Evolutionary conservation across 2,797 vertebrate genomes (phyloP).

Genomic region (Manis crassicaudata): DNA sequence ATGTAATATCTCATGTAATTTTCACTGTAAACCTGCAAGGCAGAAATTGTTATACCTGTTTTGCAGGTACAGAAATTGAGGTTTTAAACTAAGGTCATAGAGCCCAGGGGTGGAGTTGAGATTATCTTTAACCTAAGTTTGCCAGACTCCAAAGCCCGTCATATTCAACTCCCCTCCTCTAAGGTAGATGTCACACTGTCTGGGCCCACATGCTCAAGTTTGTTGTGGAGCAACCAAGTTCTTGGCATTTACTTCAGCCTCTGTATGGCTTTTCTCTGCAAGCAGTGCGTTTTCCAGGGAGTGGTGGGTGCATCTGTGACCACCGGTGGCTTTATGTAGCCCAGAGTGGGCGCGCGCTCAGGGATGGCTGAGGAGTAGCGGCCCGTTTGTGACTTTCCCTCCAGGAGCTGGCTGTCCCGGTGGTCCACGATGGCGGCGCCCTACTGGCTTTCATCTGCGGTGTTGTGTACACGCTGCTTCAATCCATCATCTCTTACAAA

Average conservation of each 20-base stretch:
- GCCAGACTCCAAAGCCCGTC: neutral
- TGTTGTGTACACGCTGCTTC: conserved; percentile 88
- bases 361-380: rapidly evolving
- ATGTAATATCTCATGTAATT: neutral
- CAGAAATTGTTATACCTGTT: neutral
- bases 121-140: neutral
- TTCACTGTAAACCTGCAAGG: neutral
- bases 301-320: neutral
- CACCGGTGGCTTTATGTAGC: neutral
- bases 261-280: neutral
- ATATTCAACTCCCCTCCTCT: neutral
- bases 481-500: conserved; percentile 89
- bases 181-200: neutral
- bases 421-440: conserved; percentile 92
- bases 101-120: neutral
- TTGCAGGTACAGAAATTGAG: neutral
- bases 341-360: neutral
- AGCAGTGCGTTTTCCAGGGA: neutral
- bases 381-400: conserved; percentile 53
- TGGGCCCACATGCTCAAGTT: neutral
- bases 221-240: too few relatives aligned
- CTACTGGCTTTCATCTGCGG: conserved; percentile 92
- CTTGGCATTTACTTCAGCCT: neutral
- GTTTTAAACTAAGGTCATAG: neutral
- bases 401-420: conserved; percentile 89